Evolutionary conservation across 1,140 invertebrate species (phyloP), one percentile per base, ranked within the genome.

Genomic region (Macrobrachium rosenbergii): DNA sequence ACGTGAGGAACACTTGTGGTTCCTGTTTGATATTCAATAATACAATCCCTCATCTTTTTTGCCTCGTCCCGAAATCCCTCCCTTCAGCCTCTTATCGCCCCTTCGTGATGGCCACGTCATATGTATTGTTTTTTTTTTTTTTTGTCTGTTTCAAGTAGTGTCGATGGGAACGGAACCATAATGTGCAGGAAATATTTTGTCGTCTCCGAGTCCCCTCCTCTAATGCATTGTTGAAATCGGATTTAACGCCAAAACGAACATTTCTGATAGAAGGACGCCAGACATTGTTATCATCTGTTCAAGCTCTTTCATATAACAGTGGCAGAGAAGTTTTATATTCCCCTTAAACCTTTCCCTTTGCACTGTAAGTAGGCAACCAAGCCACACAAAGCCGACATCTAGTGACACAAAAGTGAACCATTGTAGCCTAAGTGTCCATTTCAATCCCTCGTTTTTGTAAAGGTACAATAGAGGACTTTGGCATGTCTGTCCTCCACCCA

Each of bases 351-450:
- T 84, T 78, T 85, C 67, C 78, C 76, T 63, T 23, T 63, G 21
- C 37, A 78, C 83, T 73, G 75, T 85, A 69, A 85, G 83, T 76
- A 85, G 82, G 83, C 83, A 85, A 69, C 83, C 75, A 17, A 60
- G 83, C 37, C 83, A 58, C 83, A 85, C 83, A 85, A 85, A 85
- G 83, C 83, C 78, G 83, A 85, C 83, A 85, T 85, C 83, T 85
- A 85, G 83, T 78, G 83, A 85, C 83, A 85, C 75, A 85, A 78
- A 85, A 85, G 83, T 85, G 83, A 85, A 85, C 83, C 69, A 85
- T 85, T 85, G 83, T 85, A 69, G 78, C 83, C 78, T 85, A 85
- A 85, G 83, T 85, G 83, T 85, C 83, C 83, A 85, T 85, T 85
- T 85, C 83, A 85, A 78, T 85, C 83, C 83, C 21, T 43, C 83